Evolutionary conservation across 2,888 invertebrate species (phyloP).

Genomic region (Caenorhabditis doughertyi): DNA sequence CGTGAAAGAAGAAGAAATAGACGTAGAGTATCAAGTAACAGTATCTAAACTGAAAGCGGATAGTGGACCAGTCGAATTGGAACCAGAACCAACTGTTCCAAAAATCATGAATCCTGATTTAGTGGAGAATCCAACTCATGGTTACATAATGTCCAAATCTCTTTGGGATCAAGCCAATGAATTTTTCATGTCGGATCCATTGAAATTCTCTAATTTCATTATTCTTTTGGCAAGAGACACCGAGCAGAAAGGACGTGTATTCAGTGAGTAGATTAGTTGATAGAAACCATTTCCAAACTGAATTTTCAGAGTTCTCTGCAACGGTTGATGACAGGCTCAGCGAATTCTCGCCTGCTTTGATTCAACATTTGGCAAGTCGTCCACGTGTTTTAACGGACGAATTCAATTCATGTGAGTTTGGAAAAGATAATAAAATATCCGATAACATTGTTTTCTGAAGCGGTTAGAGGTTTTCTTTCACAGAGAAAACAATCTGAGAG

Average conservation of each 20-base stretch:
- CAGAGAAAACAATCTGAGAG: not conserved
- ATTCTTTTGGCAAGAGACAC: not conserved
- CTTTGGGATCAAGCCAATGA: conserved; percentile 5
- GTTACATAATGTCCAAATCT: not conserved
- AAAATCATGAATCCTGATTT: not conserved
- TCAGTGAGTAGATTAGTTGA: conserved; percentile 30
- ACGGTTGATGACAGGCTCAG: conserved; percentile 1
- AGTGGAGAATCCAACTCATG: not conserved
- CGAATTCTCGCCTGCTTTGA: conserved; percentile 9
- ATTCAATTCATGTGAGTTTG: not conserved
- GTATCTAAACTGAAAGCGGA: not conserved
- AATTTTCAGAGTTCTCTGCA: conserved; percentile 19
- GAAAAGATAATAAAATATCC: not conserved
- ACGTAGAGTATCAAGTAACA: not conserved
- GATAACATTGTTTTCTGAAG: no score
- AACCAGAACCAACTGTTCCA: not conserved
- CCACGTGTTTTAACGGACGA: not conserved
- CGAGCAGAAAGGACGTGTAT: conserved; percentile 20
- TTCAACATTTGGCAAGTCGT: conserved; percentile 11
- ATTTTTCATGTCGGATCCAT: conserved; percentile 34
- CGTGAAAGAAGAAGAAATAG: not conserved
- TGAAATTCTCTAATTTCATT: conserved; percentile 3
- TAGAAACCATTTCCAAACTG: not conserved
- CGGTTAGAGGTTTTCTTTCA: no score
- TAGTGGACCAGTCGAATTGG: not conserved